Base-by-base conservation (phyloP, 2,113 vertebrate genomes). In the Pelecanus crispus region DNA sequence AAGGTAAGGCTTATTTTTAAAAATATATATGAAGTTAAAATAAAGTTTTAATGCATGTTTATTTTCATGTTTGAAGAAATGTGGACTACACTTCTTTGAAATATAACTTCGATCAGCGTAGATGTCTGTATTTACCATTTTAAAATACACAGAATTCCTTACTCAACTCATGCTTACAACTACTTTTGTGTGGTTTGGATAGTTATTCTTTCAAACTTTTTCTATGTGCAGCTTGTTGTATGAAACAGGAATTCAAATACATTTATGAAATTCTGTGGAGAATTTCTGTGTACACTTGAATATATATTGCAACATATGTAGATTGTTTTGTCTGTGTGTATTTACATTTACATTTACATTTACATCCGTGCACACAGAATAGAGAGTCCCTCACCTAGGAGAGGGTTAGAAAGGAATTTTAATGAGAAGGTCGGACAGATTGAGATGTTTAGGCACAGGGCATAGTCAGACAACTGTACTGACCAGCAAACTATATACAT, bases 1-100 rank as follows among this genome's bases (percentile, higher is more conserved):
- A 98, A 98, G 97, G 98, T 98, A 97, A 97, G 9, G 5, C 24
- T 85, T 93, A 40, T 65, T 79, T 95, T 81, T 13, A 38, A 38
- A 78, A 81, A 62, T 2, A 40, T 29, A 29, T 10, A 38, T 67
- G 42, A 77, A 28, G 11, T 49, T n/a, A 90, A 92, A 47, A 50
- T 40, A 61, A 80, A 81, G 16, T 45, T 86, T 32, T 73, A 68
- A 24, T 61, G 22, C 6, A 17, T 28, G 24, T 40, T 91, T 42
- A 44, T 47, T 81, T 32, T 22, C 10, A 1, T 68, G 26, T 66
- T 95, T 92, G 26, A 20, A 62, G 28, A 52, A 71, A 68, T 34
- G 8, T 55, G 47, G 32, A 10, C 6, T 32, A 36, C 8, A 19
- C 4, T 70, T 84, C 32, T 66, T 88, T 45, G 36, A 83, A 86